phyloP scores from a whole-genome alignment of 2,888 invertebrate species.

The Anoncus sp. region DNA sequence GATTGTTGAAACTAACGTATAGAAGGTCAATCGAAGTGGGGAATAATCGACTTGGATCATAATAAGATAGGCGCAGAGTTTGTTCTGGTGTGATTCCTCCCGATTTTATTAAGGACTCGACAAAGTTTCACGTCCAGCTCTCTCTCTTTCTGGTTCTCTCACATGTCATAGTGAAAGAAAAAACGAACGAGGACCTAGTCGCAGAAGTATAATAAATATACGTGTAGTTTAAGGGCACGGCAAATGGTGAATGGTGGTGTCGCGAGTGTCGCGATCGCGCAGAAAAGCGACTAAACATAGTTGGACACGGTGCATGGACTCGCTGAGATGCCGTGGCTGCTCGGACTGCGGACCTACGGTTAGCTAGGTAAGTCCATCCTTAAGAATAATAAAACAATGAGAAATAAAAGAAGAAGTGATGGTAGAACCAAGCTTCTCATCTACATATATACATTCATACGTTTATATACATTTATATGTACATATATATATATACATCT shows the following conservation, averaged over 20 bases:
- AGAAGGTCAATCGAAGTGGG: too few species aligned
- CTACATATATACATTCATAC: constrained; percentile 3
- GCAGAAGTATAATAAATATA: constrained; percentile 30
- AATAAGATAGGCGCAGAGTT: not conserved
- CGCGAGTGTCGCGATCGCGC: constrained; percentile 70
- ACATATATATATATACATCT: not conserved
- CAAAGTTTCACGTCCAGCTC: not conserved
- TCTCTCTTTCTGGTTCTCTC: not conserved
- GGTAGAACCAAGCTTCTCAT: too few species aligned
- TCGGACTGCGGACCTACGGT: constrained; percentile 79
- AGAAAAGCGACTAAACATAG: constrained; percentile 60
- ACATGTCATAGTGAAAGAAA: not conserved
- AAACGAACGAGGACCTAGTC: constrained; percentile 1
- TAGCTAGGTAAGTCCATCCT: constrained; percentile 78
- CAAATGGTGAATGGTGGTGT: constrained; percentile 73
- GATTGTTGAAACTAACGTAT: too few species aligned
- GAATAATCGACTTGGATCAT: not conserved
- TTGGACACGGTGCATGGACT: constrained; percentile 75
- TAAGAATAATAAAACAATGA: not conserved
- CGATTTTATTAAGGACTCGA: not conserved
- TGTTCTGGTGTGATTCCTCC: not conserved
- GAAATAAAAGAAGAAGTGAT: too few species aligned
- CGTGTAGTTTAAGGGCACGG: constrained; percentile 64
- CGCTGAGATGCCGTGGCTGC: constrained; percentile 81
- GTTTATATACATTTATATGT: not conserved